phyloP scores from a whole-genome alignment of 2,888 invertebrate genomes.

The Dyspetes luteomarginatus region DNA sequence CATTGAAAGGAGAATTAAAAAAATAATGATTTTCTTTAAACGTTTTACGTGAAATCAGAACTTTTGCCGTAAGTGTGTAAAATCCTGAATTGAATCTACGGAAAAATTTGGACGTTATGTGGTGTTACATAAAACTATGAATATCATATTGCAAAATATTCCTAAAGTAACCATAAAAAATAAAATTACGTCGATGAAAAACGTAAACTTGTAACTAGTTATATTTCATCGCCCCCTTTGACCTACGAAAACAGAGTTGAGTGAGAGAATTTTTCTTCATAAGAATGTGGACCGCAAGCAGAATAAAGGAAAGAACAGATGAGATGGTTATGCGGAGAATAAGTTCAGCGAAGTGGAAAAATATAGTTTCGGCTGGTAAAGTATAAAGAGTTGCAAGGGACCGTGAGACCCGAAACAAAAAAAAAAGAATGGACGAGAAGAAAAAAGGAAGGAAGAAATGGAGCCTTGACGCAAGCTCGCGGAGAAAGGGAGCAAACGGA shows the following conservation, averaged over 20 bases:
- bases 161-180: not conserved
- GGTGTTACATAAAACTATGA: not conserved
- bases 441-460: conserved; percentile 45
- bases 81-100: not conserved
- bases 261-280: conserved; percentile 8
- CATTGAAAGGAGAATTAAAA: not conserved
- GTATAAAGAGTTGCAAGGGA: conserved; percentile 53
- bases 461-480: conserved; percentile 27
- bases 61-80: not conserved
- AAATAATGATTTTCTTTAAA: not conserved
- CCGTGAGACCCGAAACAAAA: conserved; percentile 13
- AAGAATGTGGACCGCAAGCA: conserved; percentile 21
- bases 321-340: conserved; percentile 56
- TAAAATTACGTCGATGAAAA: not conserved
- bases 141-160: not conserved
- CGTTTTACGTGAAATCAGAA: not conserved
- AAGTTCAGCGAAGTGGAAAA: conserved; percentile 57
- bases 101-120: too few species aligned
- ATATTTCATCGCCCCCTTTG: not conserved
- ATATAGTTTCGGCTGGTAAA: conserved; percentile 57
- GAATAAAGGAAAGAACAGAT: conserved; percentile 51
- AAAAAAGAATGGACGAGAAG: conserved; percentile 28
- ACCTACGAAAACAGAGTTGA: not conserved
- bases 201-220: not conserved
- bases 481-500: conserved; percentile 52